Evolutionary conservation across 2,113 vertebrate genomes (phyloP).

Genomic region (Ranitomeya variabilis): DNA sequence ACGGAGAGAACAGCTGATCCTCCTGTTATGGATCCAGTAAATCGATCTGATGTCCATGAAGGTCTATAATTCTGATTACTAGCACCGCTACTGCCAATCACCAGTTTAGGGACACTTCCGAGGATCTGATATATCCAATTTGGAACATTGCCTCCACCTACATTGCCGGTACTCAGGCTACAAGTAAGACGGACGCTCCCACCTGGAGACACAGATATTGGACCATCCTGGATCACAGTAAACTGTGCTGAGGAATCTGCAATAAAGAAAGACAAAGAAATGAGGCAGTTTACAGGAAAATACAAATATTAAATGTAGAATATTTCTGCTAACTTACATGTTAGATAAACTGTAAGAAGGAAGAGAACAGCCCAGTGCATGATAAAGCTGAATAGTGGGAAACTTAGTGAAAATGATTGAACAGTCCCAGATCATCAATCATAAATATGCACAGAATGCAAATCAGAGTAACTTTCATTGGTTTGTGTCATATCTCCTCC

Average conservation of each 20-base stretch:
- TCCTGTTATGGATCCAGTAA: constrained; percentile 31
- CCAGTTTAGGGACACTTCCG: not conserved
- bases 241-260: not conserved
- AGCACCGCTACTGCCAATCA: not conserved
- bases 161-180: not conserved
- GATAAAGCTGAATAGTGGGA: too few species aligned
- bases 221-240: constrained; percentile 1
- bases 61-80: constrained; percentile 24
- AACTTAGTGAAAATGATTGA: too few species aligned
- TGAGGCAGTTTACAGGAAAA: not conserved
- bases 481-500: too few species aligned
- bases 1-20: not conserved
- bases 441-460: too few species aligned
- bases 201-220: not conserved
- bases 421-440: too few species aligned
- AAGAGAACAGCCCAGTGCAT: too few species aligned
- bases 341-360: too few species aligned
- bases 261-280: not conserved
- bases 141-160: not conserved
- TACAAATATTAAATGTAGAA: too few species aligned
- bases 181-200: not conserved
- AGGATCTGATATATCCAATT: not conserved
- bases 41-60: not conserved
- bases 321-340: too few species aligned
- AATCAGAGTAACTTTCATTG: too few species aligned